Percentiles rank a stretch among this genome's conserved stretches.
Conservation (phyloP, 2,888 invertebrate species). For the Salticus scenicus region DNA sequence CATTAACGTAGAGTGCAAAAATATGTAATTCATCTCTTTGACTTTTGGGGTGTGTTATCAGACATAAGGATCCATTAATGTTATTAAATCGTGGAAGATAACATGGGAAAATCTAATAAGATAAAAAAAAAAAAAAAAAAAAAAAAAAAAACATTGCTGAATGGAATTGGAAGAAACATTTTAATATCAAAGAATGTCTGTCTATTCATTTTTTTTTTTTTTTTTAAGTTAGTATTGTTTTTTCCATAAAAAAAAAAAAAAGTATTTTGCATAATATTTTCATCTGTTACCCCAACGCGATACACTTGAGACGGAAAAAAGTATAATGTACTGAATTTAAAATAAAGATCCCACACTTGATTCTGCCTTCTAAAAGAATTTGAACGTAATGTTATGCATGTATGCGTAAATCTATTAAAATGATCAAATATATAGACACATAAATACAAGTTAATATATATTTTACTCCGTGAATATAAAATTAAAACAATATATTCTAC, state of each 20-base stretch:
- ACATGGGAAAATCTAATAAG: not conserved
- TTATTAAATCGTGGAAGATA: not conserved
- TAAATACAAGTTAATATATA: too few species aligned
- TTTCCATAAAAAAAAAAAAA: too few species aligned
- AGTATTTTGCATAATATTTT: not conserved
- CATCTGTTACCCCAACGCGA: not conserved
- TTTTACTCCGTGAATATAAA: too few species aligned
- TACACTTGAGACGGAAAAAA: not conserved
- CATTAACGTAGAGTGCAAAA: not conserved
- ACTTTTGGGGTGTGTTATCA: not conserved
- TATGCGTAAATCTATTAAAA: not conserved
- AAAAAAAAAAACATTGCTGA: not conserved
- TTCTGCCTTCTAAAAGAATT: not conserved
- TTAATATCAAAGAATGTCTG: not conserved
- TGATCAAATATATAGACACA: too few species aligned
- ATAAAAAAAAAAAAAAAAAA: too few species aligned
- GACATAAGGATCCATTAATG: not conserved
- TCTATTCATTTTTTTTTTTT: not conserved
- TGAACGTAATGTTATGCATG: not conserved
- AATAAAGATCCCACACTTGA: not conserved
- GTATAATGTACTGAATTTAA: not conserved
- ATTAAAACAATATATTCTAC: too few species aligned
- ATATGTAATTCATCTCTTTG: not conserved
- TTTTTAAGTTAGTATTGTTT: not conserved
- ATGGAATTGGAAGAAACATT: not conserved